Base-by-base conservation (phyloP, 2,113 vertebrate genomes). In the Hippocampus comes region DNA sequence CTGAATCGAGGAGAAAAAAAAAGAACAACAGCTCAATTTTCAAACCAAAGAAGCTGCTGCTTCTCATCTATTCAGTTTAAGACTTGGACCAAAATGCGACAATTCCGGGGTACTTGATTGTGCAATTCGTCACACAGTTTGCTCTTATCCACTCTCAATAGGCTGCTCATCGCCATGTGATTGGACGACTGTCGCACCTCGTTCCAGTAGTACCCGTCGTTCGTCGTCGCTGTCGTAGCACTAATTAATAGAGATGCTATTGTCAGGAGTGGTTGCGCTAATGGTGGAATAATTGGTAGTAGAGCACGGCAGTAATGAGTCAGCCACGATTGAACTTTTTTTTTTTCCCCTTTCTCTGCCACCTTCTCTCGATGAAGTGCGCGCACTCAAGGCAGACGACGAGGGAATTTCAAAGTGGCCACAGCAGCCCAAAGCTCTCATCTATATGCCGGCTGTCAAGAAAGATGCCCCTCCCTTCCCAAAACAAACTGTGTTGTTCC, bases 11-110 rank as follows among this genome's bases (percentile, higher is more conserved):
- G 60, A 3, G 9, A 18, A 27, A 27, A 2, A 25, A 25, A 5
- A 0, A 10, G 5, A 59, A 59, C 11, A 48, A 43, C 25, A 60
- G 57, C 73, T 59, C 57, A 63, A 68, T 75, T 73, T 78, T 12
- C 21, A 42, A 41, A 63, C 18, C 61, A 63, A 46, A 65, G 21
- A 43, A 15, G 14, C 59, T 34, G 25, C 7, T 34, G 27, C 18
- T 27, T 9, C 59, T 60, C 14, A 53, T 2, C n/a, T 4, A 23
- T 56, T 56, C 9, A 56, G 3, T n/a, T n/a, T 1, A 23, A 56
- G 8, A 56, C n/a, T 23, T 56, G n/a, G 21, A 11, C 17, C 27
- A 20, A 34, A 61, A 61, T 30, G 59, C 9, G 59, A 61, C 5
- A 17, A 30, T 61, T 61, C 27, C 23, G 5, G 23, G 10, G 5